Evolutionary conservation across 2,888 invertebrate species (phyloP), one percentile per base, ranked within the genome.

Genomic region (Caenorhabditis panamensis): DNA sequence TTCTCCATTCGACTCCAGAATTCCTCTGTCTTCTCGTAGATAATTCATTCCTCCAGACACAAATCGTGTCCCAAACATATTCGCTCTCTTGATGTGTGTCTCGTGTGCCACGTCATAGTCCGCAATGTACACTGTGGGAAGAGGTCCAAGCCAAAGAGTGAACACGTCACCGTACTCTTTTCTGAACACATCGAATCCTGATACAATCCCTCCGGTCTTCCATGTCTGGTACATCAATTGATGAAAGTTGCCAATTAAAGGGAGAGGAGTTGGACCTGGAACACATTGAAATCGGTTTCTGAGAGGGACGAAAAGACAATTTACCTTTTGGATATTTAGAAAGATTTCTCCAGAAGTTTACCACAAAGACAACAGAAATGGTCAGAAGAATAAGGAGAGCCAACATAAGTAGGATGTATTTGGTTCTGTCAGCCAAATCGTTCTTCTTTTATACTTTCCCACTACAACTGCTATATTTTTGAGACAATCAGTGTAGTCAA

Each of bases 51-150:
- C 22, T 1, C 78, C 78, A 0, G 26, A 5, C 6, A 36, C 6
- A 28, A 20, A 66, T 4, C 78, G 11, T 6, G 58, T 16, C 11
- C 78, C 56, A 28, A 64, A 78, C 31, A 53, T 24, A 28, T 66
- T 61, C 1, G 59, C 67, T 26, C 49, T 37, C 22, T 66, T 79
- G 3, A 72, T 41, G 53, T 71, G 69, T 0, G 72, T 72, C 56
- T 79, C 73, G 37, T 73, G 31, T 0, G 79, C 79, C 20, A 73
- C n/a, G 11, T 73, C 73, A 26, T 63, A 79, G 53, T 79, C 79
- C 0, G 63, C n/a, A 22, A 79, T 79, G 44, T 63, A 44, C 0
- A 79, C 73, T 1, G 62, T 59, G 0, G 79, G 68, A 20, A 79
- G 3, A 0, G 79, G 79, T 13, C 79, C 79, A 9, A 79, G 16